Conservation (phyloP, 2,888 invertebrate genomes). For the Deilephila elpenor region DNA sequence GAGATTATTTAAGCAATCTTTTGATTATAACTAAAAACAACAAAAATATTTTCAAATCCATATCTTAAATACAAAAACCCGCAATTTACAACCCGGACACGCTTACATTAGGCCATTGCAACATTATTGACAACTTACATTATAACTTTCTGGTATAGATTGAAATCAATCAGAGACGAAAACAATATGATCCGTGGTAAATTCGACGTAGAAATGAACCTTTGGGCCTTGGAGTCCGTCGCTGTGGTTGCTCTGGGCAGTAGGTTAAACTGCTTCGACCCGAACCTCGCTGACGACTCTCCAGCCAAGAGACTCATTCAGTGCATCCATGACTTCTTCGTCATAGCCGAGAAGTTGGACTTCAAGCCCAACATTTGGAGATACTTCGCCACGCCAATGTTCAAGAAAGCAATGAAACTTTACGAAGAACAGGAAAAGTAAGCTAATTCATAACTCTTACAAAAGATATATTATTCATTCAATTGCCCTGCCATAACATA, state of each 20-base stretch:
- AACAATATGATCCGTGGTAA: slow-evolving; percentile 82
- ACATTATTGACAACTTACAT: no score
- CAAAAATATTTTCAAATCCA: no score
- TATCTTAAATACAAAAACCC: no score
- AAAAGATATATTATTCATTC: background rate
- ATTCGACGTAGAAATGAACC: slow-evolving; percentile 83
- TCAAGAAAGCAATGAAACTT: slow-evolving; percentile 62
- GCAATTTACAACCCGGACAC: no score
- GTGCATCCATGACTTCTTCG: slow-evolving; percentile 61
- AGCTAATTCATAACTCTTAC: slow-evolving; percentile 35
- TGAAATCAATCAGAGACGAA: slow-evolving; percentile 77
- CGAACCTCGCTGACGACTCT: slow-evolving; percentile 63
- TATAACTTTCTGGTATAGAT: slow-evolving; percentile 64
- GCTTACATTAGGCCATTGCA: no score
- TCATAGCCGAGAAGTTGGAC: slow-evolving; percentile 55
- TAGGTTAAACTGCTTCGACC: slow-evolving; percentile 66
- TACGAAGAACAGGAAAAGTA: slow-evolving; percentile 66
- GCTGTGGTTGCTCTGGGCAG: slow-evolving; percentile 69
- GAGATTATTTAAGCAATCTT: no score
- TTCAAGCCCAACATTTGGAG: slow-evolving; percentile 65
- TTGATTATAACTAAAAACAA: no score
- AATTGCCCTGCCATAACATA: background rate
- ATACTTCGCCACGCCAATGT: slow-evolving; percentile 58
- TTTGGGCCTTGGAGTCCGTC: slow-evolving; percentile 87
- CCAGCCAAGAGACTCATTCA: slow-evolving; percentile 63